These are phyloP conservation scores for Bathynomus jamesi DNA, from an alignment of 1,140 invertebrate species.

Conservation along the genomic window DNA sequence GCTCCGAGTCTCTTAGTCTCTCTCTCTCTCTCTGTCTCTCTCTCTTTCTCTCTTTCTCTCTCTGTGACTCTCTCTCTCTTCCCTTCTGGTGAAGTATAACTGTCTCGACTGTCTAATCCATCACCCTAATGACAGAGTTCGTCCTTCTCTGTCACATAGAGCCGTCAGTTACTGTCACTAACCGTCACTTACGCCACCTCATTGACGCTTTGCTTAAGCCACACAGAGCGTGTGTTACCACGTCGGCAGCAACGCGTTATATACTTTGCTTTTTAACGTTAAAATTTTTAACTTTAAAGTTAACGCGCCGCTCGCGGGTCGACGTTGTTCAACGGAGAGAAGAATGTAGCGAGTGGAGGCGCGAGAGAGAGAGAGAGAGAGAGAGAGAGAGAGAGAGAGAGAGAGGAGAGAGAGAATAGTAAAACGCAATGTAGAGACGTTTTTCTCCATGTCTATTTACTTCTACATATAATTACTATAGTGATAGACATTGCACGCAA, in stretches of 20 bases:
- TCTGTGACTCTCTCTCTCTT: neutral
- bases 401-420: no score
- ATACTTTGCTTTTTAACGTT: no score
- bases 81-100: neutral
- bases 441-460: no score
- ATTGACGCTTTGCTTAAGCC: neutral
- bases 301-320: no score
- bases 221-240: neutral
- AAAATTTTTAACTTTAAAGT: no score
- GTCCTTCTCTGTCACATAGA: neutral
- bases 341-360: no score
- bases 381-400: no score
- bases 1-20: neutral
- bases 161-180: neutral
- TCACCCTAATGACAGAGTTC: neutral
- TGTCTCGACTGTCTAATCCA: neutral
- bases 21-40: neutral
- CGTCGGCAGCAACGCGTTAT: neutral
- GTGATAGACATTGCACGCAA: no score
- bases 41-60: neutral
- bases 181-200: neutral
- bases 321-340: no score
- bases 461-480: no score
- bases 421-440: no score
- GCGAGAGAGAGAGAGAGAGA: no score